Evolutionary conservation across 2,888 invertebrate species (phyloP), one percentile per base, ranked within the genome.

Genomic region (Tipula confusa): DNA sequence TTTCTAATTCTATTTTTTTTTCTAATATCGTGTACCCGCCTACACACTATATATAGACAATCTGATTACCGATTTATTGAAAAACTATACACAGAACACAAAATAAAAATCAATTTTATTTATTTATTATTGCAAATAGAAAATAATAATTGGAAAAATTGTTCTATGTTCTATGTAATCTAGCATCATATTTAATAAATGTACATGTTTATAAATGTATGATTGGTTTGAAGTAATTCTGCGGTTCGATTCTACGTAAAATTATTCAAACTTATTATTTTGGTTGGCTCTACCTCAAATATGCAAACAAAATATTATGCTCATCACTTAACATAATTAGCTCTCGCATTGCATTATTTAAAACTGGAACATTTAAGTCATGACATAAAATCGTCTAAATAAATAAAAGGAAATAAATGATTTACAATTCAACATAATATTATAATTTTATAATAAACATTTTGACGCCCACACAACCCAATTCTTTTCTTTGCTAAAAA

Each of bases 51-150:
- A 43, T 15, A 64, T 3, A 64, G 24, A 64, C 64, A 64, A 64
- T 64, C 64, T 64, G 64, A 64, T 64, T 64, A 64, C 64, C 64
- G 64, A 64, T 64, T 64, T 64, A 64, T 64, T 64, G 64, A 64
- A 64, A 24, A 64, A 64, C 24, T 64, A 24, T 24, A 64, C 64
- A 64, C 64, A 64, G 24, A 24, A 64, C 9, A 24, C 3, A 24
- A 24, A 64, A 64, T 9, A 18, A 18, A 64, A 24, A 64, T 64
- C 64, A 64, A 64, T 64, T n/a, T 18, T 64, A 64, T 64, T 64
- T 64, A 64, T 64, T 64, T 64, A 64, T 64, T 64, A 64, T 64
- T 24, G 24, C 24, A 24, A 64, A 24, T 64, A 64, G 13, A 24
- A 64, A 24, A 24, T 9, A 64, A 64, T 64, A 64, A 64, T 64